Conservation (phyloP, 2,888 invertebrate genomes). For the Sturmia bella region DNA sequence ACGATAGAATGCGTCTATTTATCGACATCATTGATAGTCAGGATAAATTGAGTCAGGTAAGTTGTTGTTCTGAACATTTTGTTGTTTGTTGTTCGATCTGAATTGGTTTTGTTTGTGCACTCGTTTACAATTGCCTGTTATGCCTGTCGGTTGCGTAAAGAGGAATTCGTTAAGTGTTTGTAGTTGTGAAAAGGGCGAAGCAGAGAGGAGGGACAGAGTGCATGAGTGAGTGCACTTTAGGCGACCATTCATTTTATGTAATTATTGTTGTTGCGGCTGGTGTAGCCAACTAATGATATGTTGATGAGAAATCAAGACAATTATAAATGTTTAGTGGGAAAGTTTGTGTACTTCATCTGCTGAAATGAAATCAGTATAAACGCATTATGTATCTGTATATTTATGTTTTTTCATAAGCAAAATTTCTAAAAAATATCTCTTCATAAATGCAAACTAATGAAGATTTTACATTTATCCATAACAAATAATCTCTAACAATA, state of each 20-base stretch:
- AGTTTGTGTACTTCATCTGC: too few species aligned
- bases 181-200: neutral
- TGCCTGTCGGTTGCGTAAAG: constrained; percentile 6
- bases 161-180: constrained; percentile 20
- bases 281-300: constrained; percentile 11
- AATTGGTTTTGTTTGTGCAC: neutral
- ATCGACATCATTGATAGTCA: constrained; percentile 92
- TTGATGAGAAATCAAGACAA: constrained; percentile 25
- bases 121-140: constrained; percentile 4
- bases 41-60: constrained; percentile 91
- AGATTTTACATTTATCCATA: too few species aligned
- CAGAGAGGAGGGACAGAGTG: too few species aligned
- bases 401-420: too few species aligned
- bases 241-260: neutral
- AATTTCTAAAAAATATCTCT: too few species aligned
- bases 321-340: too few species aligned
- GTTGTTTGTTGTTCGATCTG: neutral
- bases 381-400: too few species aligned
- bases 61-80: constrained; percentile 34
- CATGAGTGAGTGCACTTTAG: neutral
- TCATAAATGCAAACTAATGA: too few species aligned
- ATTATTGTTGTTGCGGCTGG: too few species aligned
- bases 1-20: constrained; percentile 89
- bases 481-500: too few species aligned
- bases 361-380: too few species aligned